These are phyloP conservation scores for Odontamblyopus rebecca DNA, from an alignment of 2,797 vertebrate genomes.

Conservation along the genomic window DNA sequence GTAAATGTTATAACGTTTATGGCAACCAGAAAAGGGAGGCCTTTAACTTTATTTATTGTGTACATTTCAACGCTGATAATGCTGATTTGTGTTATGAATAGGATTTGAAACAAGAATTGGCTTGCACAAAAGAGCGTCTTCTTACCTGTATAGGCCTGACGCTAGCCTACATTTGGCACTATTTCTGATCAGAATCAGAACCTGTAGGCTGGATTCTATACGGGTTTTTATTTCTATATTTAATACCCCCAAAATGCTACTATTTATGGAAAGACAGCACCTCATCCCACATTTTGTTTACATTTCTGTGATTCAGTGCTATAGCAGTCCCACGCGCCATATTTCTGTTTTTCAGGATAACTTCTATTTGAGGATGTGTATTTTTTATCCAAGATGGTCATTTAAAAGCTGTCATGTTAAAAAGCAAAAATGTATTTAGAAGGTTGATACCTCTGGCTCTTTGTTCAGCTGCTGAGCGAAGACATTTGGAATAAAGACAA, in stretches of 20 bases:
- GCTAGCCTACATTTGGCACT: conserved; percentile 60
- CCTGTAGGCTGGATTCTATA: conserved; percentile 72
- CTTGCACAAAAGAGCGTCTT: conserved; percentile 82
- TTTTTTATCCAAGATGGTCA: conserved; percentile 84
- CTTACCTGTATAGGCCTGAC: conserved; percentile 72
- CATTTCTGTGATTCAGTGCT: conserved; percentile 86
- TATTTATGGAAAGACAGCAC: conserved; percentile 67
- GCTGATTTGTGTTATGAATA: conserved; percentile 73
- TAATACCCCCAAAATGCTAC: conserved; percentile 67
- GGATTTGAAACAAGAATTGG: conserved; percentile 71
- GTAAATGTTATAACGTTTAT: conserved; percentile 90
- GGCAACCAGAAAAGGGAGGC: conserved; percentile 81
- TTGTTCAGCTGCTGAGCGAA: conserved; percentile 93
- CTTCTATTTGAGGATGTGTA: conserved; percentile 85
- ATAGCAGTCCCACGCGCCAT: conserved; percentile 83
- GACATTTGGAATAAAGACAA: conserved; percentile 99
- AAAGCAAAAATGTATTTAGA: conserved; percentile 86
- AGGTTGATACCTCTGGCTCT: conserved; percentile 89
- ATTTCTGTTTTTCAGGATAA: conserved; percentile 81
- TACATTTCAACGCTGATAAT: conserved; percentile 83
- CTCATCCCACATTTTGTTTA: conserved; percentile 64
- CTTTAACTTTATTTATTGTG: conserved; percentile 93
- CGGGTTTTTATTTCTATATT: conserved; percentile 79
- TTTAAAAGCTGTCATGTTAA: conserved; percentile 88
- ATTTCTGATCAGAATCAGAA: conserved; percentile 63